phyloP scores from a whole-genome alignment of 2,113 vertebrate genomes.

The Paralichthys olivaceus region DNA sequence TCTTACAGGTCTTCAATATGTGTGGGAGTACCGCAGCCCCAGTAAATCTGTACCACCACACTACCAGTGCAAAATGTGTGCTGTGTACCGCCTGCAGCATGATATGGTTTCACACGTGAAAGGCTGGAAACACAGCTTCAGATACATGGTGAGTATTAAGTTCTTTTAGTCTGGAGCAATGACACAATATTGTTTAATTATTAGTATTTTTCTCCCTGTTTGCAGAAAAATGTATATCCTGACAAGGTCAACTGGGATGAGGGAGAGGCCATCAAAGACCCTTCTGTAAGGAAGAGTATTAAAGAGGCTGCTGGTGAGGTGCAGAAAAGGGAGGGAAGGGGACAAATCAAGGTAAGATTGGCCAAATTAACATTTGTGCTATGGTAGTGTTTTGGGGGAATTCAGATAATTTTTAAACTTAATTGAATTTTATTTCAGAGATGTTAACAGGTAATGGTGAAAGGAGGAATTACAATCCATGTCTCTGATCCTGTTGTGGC shows the following conservation, averaged over 20 bases:
- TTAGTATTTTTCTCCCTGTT: neutral
- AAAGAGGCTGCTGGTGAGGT: constrained; percentile 75
- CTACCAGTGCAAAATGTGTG: constrained; percentile 85
- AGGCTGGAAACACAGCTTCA: constrained; percentile 83
- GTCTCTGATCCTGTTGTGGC: neutral
- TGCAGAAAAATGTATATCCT: constrained; percentile 75
- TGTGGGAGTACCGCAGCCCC: constrained; percentile 86
- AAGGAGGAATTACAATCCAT: neutral
- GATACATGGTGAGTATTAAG: constrained; percentile 77
- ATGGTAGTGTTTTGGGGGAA: neutral
- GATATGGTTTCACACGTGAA: constrained; percentile 81
- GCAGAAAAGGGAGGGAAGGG: constrained; percentile 75
- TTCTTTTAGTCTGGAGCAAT: neutral
- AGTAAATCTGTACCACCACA: constrained; percentile 82
- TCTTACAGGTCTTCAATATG: constrained; percentile 81
- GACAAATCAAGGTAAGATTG: constrained; percentile 75
- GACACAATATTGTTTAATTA: neutral
- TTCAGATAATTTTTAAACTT: neutral
- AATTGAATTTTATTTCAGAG: neutral
- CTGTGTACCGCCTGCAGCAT: constrained; percentile 76
- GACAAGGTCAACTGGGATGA: constrained; percentile 71
- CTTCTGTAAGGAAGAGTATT: constrained; percentile 68
- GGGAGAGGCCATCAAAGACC: constrained; percentile 71
- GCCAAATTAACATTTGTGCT: neutral
- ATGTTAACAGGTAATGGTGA: neutral